Evolutionary conservation across 2,113 vertebrate genomes (phyloP).

Genomic region (cat (Felis catus)): F.catus_Fca126_mat1.0 CM031416.1:78070001-78070500

Average conservation of each 20-base stretch:
- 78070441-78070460: neutral
- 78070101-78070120: slow-evolving; percentile 53
- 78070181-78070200: slow-evolving; percentile 78
- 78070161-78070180: slow-evolving; percentile 46
- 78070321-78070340: slow-evolving; percentile 76
- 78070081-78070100: slow-evolving; percentile 14
- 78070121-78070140: neutral
- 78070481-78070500: neutral
- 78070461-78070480: neutral
- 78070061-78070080: slow-evolving; percentile 7
- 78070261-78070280: slow-evolving; percentile 76
- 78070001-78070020: neutral
- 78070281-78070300: slow-evolving; percentile 80
- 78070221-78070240: slow-evolving; percentile 80
- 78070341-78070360: slow-evolving; percentile 34
- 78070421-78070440: neutral
- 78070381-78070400: slow-evolving; percentile 13
- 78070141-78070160: slow-evolving; percentile 32
- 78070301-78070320: slow-evolving; percentile 79
- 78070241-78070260: slow-evolving; percentile 67
- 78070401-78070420: neutral
- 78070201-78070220: slow-evolving; percentile 82
- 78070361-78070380: neutral
- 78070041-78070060: slow-evolving; percentile 23
- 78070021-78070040: slow-evolving; percentile 6